These are phyloP conservation scores for Lasioglossum zephyrum DNA, from an alignment of 2,888 invertebrate genomes.

Conservation along the genomic window DNA sequence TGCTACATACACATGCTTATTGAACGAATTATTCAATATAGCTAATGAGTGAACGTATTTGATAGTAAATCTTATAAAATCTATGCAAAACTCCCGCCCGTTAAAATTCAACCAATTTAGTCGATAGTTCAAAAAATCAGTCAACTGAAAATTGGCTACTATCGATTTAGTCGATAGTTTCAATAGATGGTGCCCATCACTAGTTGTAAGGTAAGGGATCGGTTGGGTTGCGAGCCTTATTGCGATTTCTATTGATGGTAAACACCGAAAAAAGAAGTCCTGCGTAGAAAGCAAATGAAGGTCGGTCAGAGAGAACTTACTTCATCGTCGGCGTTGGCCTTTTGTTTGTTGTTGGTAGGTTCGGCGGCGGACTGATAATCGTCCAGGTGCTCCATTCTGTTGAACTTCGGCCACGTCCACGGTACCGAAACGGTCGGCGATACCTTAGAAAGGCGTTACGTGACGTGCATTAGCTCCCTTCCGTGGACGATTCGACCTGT, in stretches of 20 bases:
- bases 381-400: slow-evolving; percentile 77
- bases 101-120: too few species aligned
- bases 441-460: slow-evolving; percentile 79
- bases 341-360: slow-evolving; percentile 57
- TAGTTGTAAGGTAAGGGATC: neutral
- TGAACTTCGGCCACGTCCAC: slow-evolving; percentile 54
- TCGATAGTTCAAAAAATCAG: too few species aligned
- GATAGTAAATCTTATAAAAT: too few species aligned
- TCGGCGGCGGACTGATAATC: slow-evolving; percentile 71
- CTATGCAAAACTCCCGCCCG: too few species aligned
- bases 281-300: neutral
- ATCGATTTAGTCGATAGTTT: too few species aligned
- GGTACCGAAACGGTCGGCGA: slow-evolving; percentile 70
- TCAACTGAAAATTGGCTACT: too few species aligned
- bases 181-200: too few species aligned
- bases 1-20: too few species aligned
- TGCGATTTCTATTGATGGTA: neutral
- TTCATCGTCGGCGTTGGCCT: slow-evolving; percentile 71
- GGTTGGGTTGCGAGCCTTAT: neutral
- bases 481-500: slow-evolving; percentile 48
- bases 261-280: neutral
- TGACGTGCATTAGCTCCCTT: slow-evolving; percentile 73
- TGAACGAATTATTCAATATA: too few species aligned
- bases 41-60: too few species aligned
- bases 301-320: slow-evolving; percentile 71